These are phyloP conservation scores for Malaclemys terrapin DNA, from an alignment of 2,113 vertebrate genomes.

Conservation along the genomic window DNA sequence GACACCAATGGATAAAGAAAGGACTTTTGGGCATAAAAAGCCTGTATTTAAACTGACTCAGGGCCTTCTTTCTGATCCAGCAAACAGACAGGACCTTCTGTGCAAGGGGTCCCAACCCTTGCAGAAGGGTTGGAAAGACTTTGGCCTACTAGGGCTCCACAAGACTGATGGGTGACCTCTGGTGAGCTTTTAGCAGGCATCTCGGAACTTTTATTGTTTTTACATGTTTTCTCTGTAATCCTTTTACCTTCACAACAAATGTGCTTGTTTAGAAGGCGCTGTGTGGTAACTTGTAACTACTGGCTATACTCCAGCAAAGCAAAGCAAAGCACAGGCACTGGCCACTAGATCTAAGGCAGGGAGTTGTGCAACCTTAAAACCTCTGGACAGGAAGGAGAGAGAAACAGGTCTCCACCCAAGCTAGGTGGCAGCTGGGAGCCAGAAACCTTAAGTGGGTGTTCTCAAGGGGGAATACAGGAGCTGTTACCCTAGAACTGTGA, in stretches of 20 bases:
- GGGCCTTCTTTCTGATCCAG: neutral
- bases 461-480: neutral
- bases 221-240: neutral
- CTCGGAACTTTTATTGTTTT: neutral
- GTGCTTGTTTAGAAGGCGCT: neutral
- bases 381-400: neutral
- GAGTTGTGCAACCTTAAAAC: neutral
- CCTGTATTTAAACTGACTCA: neutral
- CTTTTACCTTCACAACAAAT: neutral
- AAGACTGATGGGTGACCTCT: neutral
- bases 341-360: neutral
- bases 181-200: neutral
- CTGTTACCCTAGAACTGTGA: neutral
- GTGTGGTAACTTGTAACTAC: neutral
- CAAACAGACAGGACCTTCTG: neutral
- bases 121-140: neutral
- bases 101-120: too few species aligned
- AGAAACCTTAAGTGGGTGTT: neutral
- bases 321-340: neutral
- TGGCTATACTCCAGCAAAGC: neutral
- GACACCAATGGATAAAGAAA: neutral
- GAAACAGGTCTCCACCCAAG: neutral
- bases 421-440: neutral
- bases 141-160: neutral
- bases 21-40: neutral